Percentiles rank a stretch among this genome's conserved stretches.
These are phyloP conservation scores for Sebastolobus altivelis DNA, from an alignment of 2,797 vertebrate genomes.

Conservation along the genomic window DNA sequence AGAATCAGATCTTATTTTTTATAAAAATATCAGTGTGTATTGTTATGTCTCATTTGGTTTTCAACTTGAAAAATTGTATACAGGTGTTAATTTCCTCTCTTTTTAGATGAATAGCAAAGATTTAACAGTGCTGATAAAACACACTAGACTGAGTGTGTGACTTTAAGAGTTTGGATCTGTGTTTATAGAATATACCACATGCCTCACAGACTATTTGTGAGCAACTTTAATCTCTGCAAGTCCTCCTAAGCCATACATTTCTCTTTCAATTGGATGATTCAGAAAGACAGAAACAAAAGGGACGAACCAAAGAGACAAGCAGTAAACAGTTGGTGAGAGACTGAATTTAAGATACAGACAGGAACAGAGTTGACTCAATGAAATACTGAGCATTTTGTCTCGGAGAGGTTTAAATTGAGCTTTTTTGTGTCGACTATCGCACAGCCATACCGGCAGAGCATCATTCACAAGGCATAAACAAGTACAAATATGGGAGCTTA, in stretches of 20 bases:
- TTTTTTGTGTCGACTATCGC: neutral
- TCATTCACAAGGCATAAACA: neutral
- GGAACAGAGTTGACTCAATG: neutral
- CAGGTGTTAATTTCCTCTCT: neutral
- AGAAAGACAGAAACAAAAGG: neutral
- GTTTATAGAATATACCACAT: neutral
- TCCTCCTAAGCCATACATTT: neutral
- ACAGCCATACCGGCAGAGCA: neutral
- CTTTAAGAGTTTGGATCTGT: neutral
- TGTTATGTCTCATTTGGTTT: neutral
- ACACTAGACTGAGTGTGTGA: neutral
- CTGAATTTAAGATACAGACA: neutral
- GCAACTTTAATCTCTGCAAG: slow-evolving; percentile 1
- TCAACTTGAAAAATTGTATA: neutral
- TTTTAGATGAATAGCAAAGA: neutral
- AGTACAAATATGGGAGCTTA: neutral
- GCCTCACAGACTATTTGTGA: neutral
- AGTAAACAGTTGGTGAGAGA: neutral
- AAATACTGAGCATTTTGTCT: neutral
- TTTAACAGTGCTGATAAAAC: slow-evolving; percentile 3
- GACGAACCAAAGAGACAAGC: neutral
- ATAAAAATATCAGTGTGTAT: neutral
- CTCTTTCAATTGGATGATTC: neutral
- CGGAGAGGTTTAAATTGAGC: neutral
- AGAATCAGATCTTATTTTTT: neutral